Percentiles rank a stretch among this genome's conserved stretches.
phyloP scores from a whole-genome alignment of 2,888 invertebrate genomes.

The Pollenia amentaria region DNA sequence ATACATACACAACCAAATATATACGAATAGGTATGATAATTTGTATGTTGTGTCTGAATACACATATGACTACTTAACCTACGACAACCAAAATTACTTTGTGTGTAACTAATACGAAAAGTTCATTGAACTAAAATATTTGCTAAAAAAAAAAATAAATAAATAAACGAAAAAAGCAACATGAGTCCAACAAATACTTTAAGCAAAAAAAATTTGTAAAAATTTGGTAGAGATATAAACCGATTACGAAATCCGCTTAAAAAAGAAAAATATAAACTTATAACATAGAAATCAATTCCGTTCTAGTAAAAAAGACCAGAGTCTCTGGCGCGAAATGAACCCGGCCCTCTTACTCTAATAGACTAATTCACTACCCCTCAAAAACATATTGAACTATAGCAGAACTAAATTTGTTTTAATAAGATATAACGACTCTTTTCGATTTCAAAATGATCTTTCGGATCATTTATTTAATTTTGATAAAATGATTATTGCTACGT shows the following conservation, averaged over 20 bases:
- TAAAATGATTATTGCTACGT: not conserved
- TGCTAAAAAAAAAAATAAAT: slow-evolving; percentile 47
- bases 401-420: no score
- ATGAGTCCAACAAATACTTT: slow-evolving; percentile 49
- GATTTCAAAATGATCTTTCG: no score
- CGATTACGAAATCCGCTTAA: slow-evolving; percentile 11
- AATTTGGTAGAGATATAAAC: not conserved
- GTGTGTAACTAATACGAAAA: slow-evolving; percentile 59
- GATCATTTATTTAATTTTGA: no score
- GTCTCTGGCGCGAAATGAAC: no score
- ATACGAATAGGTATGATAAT: slow-evolving; percentile 28
- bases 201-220: slow-evolving; percentile 24
- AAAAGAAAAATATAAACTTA: not conserved
- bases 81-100: slow-evolving; percentile 73
- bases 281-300: no score
- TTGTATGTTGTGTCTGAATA: slow-evolving; percentile 36
- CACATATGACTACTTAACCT: slow-evolving; percentile 64
- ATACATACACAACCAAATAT: not conserved
- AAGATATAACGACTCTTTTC: no score
- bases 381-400: no score
- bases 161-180: slow-evolving; percentile 21
- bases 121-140: slow-evolving; percentile 70
- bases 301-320: no score
- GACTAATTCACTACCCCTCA: no score
- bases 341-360: no score